Evolutionary conservation across 2,113 vertebrate genomes (phyloP).

Genomic region (Coryphaenoides rupestris): DNA sequence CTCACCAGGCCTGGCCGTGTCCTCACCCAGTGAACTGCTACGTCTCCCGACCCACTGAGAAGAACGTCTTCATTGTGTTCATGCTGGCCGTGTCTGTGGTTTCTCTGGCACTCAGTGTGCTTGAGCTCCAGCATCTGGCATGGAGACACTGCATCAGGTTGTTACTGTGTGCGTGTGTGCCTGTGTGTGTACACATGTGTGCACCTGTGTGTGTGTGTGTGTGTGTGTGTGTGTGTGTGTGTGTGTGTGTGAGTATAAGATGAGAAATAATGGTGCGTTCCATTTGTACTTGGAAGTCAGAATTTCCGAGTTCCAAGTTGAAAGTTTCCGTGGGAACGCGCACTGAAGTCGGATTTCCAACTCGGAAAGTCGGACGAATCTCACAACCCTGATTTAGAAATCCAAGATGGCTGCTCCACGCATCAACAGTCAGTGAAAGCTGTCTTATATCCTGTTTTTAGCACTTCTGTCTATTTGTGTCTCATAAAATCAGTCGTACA

Average conservation of each 20-base stretch:
- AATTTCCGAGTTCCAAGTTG: no score
- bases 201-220: neutral
- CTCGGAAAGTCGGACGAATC: no score
- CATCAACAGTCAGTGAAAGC: no score
- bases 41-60: conserved; percentile 93
- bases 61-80: conserved; percentile 96
- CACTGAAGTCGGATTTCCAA: no score
- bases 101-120: conserved; percentile 85
- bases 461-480: no score
- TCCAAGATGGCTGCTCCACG: no score
- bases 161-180: neutral
- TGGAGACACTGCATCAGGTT: conserved; percentile 84
- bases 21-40: conserved; percentile 93
- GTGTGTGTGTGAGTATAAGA: neutral
- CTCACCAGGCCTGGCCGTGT: conserved; percentile 77
- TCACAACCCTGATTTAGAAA: no score
- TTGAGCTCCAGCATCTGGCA: conserved; percentile 88
- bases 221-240: conserved; percentile 4
- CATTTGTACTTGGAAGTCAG: no score
- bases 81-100: conserved; percentile 88
- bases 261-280: no score
- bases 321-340: no score
- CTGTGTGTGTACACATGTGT: neutral
- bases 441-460: no score
- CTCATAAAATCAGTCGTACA: no score